phyloP scores from a whole-genome alignment of 2,888 invertebrate genomes.

The Celastrina argiolus region DNA sequence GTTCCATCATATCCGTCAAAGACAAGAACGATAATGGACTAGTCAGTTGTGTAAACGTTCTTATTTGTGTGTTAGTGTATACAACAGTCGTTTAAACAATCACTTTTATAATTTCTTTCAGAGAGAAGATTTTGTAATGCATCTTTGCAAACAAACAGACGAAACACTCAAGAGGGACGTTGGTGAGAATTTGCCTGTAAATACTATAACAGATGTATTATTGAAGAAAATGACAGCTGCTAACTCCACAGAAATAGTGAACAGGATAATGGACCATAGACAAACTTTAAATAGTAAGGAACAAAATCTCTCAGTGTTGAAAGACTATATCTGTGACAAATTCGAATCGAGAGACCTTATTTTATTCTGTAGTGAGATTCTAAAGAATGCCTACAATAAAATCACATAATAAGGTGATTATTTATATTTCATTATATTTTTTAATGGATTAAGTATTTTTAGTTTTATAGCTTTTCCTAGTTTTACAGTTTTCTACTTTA shows the following conservation, averaged over 20 bases:
- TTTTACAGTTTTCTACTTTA: background rate
- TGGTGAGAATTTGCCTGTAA: slow-evolving; percentile 44
- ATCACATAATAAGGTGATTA: slow-evolving; percentile 31
- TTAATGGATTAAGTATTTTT: slow-evolving; percentile 8
- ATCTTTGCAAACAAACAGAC: slow-evolving; percentile 44
- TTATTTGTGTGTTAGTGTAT: no score
- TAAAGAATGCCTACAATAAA: slow-evolving; percentile 48
- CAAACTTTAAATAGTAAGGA: slow-evolving; percentile 28
- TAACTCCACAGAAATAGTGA: slow-evolving; percentile 39
- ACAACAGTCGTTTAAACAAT: no score
- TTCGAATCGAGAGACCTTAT: slow-evolving; percentile 51
- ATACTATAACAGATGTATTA: slow-evolving; percentile 38
- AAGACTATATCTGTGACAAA: slow-evolving; percentile 46
- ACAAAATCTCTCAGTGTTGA: slow-evolving; percentile 44
- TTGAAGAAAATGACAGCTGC: slow-evolving; percentile 41
- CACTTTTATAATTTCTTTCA: slow-evolving; percentile 40
- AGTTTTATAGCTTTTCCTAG: background rate
- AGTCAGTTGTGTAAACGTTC: no score
- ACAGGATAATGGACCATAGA: slow-evolving; percentile 41
- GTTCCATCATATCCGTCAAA: no score
- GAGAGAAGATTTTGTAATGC: slow-evolving; percentile 53
- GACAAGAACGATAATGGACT: no score
- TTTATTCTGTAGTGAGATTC: slow-evolving; percentile 52
- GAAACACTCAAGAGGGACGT: slow-evolving; percentile 43
- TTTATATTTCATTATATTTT: background rate